These are phyloP conservation scores for Phymanthus crucifer DNA, from an alignment of 92 coral and sea anemone genomes.

Conservation along the genomic window DNA sequence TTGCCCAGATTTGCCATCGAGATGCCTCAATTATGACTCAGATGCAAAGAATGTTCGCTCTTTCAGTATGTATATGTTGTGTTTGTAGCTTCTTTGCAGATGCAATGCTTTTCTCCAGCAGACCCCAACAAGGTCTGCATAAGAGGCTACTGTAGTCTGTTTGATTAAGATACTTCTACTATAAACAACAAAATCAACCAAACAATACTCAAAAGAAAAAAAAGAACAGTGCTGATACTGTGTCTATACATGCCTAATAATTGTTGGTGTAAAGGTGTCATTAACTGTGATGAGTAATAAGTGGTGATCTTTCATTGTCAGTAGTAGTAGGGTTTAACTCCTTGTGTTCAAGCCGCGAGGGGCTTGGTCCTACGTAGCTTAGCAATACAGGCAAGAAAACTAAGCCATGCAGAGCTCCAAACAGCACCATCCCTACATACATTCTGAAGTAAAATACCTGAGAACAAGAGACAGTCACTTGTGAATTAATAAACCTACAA, in stretches of 20 bases:
- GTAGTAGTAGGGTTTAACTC: background rate
- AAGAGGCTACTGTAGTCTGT: no score
- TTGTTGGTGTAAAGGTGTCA: background rate
- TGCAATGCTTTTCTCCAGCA: no score
- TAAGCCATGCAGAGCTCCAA: constrained; percentile 92
- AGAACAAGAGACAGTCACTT: constrained; percentile 37
- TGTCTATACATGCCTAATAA: constrained; percentile 30
- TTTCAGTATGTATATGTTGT: no score
- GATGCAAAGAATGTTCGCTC: no score
- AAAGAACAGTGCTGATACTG: background rate
- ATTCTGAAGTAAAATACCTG: constrained; percentile 99
- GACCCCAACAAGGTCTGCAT: no score
- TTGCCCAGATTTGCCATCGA: no score
- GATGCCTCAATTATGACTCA: no score
- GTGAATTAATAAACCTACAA: background rate
- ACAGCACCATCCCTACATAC: constrained; percentile 92
- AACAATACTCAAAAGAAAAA: background rate
- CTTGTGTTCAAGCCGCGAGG: constrained; percentile 32
- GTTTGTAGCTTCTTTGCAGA: no score
- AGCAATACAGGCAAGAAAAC: constrained; percentile 89
- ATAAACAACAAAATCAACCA: no score
- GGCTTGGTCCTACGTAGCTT: constrained; percentile 83
- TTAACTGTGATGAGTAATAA: constrained; percentile 5
- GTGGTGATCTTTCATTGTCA: constrained; percentile 26
- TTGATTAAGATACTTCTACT: no score